Base-by-base conservation (phyloP, 1,140 invertebrate species). In the Drusus annulatus region DNA sequence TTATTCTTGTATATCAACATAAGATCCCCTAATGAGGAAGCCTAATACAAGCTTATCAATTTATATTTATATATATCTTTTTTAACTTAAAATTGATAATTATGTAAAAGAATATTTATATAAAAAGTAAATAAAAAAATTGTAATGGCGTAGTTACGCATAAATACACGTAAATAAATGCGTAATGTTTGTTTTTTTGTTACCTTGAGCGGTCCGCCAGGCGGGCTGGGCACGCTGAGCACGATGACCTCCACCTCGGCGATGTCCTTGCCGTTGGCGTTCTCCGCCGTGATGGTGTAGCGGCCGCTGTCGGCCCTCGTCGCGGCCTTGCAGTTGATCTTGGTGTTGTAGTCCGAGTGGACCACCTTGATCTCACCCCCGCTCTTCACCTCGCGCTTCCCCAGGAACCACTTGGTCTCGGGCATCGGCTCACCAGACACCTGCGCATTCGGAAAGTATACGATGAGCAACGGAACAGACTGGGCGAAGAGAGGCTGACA, bases 181-280 rank as follows among this genome's bases (percentile, higher is more conserved):
- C n/a, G 36, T 45, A 45, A 1, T 45, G 10, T 45, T 45, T 45
- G 10, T 45, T 45, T 45, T 45, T 36, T 36, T 58, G 19, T 69
- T 71, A 91, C 94, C 88, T 97, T 96, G 0, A 99, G 91, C 2
- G 97, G 97, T 83, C 97, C 97, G 87, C 95, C 94, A n/a, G 98
- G 98, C 79, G 96, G 93, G 74, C 93, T 93, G 0, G 98, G 97
- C 83, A 94, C 96, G 84, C 97, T 97, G 56, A 99, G 90, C 0
- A 99, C 96, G 36, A 94, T 96, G 6, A 99, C 98, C 83, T 95
- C 96, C 0, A 99, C 95, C 78, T 95, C 94, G 15, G 96, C 98
- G 19, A 94, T 94, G 84, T 99, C 98, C 86, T 94, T 95, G 16
- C 98, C 98, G 84, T 97, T 98, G 28, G 92, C 90, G 86, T 99